A percentile compares a stretch with the other conserved stretches of the same genome.
phyloP scores from a whole-genome alignment of 1,140 invertebrate species.

The Caenorhabditis brenneri region DNA sequence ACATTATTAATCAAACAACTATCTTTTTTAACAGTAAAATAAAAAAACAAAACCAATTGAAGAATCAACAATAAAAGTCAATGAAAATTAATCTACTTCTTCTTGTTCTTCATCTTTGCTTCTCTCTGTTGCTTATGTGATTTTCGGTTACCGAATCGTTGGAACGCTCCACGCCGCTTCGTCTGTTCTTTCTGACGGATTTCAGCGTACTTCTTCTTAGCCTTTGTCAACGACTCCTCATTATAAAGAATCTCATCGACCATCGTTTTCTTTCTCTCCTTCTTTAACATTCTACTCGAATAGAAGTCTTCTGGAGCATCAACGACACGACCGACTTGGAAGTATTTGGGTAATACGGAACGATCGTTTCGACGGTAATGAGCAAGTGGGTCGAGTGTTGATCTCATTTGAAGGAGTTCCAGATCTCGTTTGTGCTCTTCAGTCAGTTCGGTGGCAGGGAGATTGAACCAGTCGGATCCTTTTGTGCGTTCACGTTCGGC shows the following conservation, averaged over 20 bases:
- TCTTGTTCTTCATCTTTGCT: conserved; percentile 16
- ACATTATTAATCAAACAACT: not conserved
- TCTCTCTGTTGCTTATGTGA: not conserved
- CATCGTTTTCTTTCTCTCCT: conserved; percentile 51
- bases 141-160: not conserved
- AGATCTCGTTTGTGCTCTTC: conserved; percentile 38
- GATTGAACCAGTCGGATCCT: conserved; percentile 45
- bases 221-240: conserved; percentile 9
- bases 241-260: conserved; percentile 48
- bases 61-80: not conserved
- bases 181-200: not conserved
- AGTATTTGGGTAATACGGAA: conserved; percentile 46
- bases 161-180: conserved; percentile 13
- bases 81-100: not conserved
- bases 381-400: conserved; percentile 35
- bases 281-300: conserved; percentile 44
- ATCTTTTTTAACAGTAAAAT: not conserved
- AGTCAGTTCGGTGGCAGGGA: conserved; percentile 48
- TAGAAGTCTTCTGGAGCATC: conserved; percentile 51
- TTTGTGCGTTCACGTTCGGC: conserved; percentile 41
- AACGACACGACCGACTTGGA: conserved; percentile 49
- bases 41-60: not conserved
- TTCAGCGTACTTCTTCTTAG: conserved; percentile 37
- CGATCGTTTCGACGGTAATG: conserved; percentile 46
- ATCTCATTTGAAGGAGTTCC: conserved; percentile 48